These are phyloP conservation scores for Drosophila fungiperda DNA, from an alignment of 2,888 invertebrate genomes.

Conservation along the genomic window DNA sequence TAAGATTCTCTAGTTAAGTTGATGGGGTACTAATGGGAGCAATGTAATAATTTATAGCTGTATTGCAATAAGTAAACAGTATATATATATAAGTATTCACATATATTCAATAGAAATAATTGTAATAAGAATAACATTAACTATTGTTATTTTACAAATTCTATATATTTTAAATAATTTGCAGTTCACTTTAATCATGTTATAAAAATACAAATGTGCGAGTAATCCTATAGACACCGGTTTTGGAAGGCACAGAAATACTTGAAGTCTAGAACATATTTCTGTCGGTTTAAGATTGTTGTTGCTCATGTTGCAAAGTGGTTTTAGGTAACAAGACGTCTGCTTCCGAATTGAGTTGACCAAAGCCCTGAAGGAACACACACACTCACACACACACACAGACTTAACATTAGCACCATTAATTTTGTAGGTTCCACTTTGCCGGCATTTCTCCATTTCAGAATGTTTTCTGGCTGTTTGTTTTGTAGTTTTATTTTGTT, in stretches of 20 bases:
- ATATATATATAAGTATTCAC: background rate
- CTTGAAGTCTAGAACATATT: slow-evolving; percentile 46
- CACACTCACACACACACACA: slow-evolving; percentile 17
- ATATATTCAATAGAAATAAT: background rate
- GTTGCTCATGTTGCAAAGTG: slow-evolving; percentile 61
- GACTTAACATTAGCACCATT: slow-evolving; percentile 74
- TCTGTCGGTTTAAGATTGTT: slow-evolving; percentile 40
- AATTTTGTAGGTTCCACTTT: slow-evolving; percentile 71
- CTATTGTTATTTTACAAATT: background rate
- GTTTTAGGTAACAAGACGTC: slow-evolving; percentile 58
- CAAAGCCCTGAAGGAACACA: slow-evolving; percentile 22
- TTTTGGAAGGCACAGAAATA: slow-evolving; percentile 23
- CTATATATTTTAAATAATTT: background rate
- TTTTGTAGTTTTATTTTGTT: slow-evolving; percentile 37
- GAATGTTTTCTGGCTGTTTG: slow-evolving; percentile 37
- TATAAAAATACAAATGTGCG: background rate
- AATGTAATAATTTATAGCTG: background rate
- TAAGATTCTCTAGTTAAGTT: background rate
- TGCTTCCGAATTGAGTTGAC: slow-evolving; percentile 59
- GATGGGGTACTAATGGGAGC: background rate
- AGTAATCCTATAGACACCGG: background rate
- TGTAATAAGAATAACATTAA: background rate
- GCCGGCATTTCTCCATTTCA: slow-evolving; percentile 50
- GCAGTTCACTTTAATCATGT: background rate
- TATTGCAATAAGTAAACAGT: background rate